Percentiles rank a stretch among this genome's conserved stretches.
Conservation (phyloP, 1,140 invertebrate species). For the Spodoptera frugiperda region DNA sequence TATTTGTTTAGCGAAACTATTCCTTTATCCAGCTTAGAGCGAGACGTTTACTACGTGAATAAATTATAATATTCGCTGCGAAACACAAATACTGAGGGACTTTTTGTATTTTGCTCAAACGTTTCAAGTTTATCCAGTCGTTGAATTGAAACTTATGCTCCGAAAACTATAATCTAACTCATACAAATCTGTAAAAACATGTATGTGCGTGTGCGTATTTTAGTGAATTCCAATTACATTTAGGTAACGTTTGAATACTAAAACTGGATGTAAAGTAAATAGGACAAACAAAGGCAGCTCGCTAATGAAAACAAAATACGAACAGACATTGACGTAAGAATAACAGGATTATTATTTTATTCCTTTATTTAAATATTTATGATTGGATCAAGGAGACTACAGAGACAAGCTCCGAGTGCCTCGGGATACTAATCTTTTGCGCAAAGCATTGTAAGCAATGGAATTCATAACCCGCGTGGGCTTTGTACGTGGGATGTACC, state of each 20-base stretch:
- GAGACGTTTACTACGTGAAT: constrained; percentile 26
- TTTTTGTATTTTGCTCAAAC: constrained; percentile 4
- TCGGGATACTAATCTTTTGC: neutral
- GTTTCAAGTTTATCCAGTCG: constrained; percentile 9
- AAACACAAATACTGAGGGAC: neutral
- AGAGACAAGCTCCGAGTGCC: constrained; percentile 8
- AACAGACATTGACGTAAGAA: neutral
- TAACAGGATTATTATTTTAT: constrained; percentile 16
- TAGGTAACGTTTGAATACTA: neutral
- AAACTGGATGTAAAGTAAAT: neutral
- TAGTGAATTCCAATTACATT: too few relatives aligned
- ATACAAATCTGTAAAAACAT: too few relatives aligned
- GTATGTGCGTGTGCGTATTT: too few relatives aligned
- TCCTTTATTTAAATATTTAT: constrained; percentile 41
- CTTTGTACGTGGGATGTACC: neutral
- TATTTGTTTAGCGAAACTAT: constrained; percentile 33
- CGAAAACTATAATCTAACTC: neutral
- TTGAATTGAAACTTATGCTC: constrained; percentile 3
- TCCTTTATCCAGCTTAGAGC: constrained; percentile 29
- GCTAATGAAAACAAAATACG: constrained; percentile 8
- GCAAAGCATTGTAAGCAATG: constrained; percentile 33
- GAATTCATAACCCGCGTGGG: constrained; percentile 6
- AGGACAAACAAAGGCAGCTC: neutral
- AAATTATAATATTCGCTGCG: constrained; percentile 18
- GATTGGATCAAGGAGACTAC: constrained; percentile 6